phyloP scores from a whole-genome alignment of 2,797 vertebrate species.

The Fistularia commersonii region DNA sequence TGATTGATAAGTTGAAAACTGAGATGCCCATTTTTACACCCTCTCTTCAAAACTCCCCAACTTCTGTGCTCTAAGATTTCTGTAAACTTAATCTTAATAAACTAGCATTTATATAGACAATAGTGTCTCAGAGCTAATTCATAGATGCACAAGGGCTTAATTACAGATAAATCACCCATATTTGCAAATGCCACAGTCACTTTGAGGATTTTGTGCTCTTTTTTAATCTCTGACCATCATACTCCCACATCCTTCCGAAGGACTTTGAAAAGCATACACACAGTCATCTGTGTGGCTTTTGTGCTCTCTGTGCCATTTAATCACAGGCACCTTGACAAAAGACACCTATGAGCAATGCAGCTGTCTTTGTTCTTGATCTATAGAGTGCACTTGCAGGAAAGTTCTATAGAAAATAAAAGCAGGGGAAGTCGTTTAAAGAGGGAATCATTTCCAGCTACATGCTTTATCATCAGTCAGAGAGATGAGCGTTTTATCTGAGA shows the following conservation, averaged over 20 bases:
- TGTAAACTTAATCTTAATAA: too few relatives aligned
- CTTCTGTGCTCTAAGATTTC: too few relatives aligned
- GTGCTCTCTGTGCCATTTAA: slow-evolving; percentile 43
- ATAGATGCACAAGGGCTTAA: too few relatives aligned
- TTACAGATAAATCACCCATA: too few relatives aligned
- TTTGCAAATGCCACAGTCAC: too few relatives aligned
- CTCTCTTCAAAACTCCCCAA: too few relatives aligned
- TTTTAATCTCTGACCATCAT: slow-evolving; percentile 7
- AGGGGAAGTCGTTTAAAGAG: slow-evolving; percentile 22
- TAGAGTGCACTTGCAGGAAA: slow-evolving; percentile 1
- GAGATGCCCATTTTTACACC: too few relatives aligned
- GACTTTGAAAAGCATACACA: slow-evolving; percentile 10
- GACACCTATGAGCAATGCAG: too few relatives aligned
- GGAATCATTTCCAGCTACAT: slow-evolving; percentile 28
- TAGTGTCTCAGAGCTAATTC: too few relatives aligned
- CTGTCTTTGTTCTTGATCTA: background rate
- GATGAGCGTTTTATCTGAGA: slow-evolving; percentile 3
- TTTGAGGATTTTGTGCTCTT: too few relatives aligned
- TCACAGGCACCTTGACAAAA: slow-evolving; percentile 24
- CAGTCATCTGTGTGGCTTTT: slow-evolving; percentile 30
- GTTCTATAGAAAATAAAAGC: slow-evolving; percentile 20
- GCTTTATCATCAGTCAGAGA: slow-evolving; percentile 20
- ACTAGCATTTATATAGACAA: too few relatives aligned
- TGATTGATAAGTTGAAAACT: slow-evolving; percentile 47
- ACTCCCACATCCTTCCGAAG: slow-evolving; percentile 34